These are phyloP conservation scores for Coecobrya sp. DNA, from an alignment of 2,888 invertebrate species.

Conservation along the genomic window DNA sequence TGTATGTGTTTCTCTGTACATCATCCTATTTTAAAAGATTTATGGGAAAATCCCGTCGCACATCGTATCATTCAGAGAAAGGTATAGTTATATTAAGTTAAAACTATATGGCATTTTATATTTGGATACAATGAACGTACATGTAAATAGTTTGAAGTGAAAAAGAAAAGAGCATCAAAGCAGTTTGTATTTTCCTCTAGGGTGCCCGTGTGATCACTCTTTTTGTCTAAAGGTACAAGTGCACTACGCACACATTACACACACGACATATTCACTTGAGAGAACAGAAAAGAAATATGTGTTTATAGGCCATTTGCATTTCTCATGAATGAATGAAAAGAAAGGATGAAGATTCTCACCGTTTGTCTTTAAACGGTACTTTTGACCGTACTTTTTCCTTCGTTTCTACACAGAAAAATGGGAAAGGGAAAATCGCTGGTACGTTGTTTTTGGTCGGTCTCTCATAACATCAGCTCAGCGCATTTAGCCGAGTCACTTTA, in stretches of 20 bases:
- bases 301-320: constrained; percentile 75
- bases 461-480: background rate
- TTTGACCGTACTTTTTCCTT: background rate
- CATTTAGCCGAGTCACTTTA: background rate
- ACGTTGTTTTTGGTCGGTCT: background rate
- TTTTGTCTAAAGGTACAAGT: constrained; percentile 2
- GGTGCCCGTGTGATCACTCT: constrained; percentile 44
- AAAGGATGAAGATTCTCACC: constrained; percentile 39
- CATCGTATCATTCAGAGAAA: constrained; percentile 19
- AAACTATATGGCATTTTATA: too few species aligned
- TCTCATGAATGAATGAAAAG: constrained; percentile 62
- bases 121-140: background rate
- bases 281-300: constrained; percentile 52
- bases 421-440: background rate
- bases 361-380: background rate
- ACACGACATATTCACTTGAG: constrained; percentile 28
- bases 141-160: background rate
- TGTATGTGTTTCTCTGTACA: constrained; percentile 32
- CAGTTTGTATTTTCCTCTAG: constrained; percentile 52
- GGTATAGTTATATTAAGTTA: too few species aligned
- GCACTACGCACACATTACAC: constrained; percentile 17
- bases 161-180: constrained; percentile 37
- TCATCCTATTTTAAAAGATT: constrained; percentile 56
- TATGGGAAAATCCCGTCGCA: constrained; percentile 23
- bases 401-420: background rate